Evolutionary conservation across 2,113 vertebrate genomes (phyloP).

Genomic region (Petromus typicus): DNA sequence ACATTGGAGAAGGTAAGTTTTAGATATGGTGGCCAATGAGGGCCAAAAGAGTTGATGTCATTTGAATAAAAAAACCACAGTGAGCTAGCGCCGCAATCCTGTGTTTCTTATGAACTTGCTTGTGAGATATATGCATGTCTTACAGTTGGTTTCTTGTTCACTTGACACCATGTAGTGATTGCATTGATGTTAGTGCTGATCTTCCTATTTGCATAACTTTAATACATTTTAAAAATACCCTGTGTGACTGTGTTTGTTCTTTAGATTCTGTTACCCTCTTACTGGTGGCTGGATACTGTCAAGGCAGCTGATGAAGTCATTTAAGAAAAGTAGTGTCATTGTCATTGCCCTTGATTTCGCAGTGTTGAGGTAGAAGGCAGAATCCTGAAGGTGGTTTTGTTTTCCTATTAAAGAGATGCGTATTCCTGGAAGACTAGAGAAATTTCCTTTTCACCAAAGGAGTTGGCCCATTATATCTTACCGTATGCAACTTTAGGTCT

Average conservation of each 20-base stretch:
- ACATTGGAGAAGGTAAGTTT: background rate
- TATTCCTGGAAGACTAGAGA: background rate
- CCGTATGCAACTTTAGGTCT: background rate
- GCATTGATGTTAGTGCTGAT: background rate
- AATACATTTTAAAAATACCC: background rate
- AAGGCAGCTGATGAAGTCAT: background rate
- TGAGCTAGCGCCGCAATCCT: background rate
- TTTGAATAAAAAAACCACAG: background rate
- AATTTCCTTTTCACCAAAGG: background rate
- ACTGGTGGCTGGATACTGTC: background rate
- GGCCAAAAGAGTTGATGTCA: background rate
- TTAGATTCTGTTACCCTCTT: background rate
- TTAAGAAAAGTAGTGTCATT: constrained; percentile 6
- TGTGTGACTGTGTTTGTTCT: background rate
- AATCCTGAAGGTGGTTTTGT: background rate
- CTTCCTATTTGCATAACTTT: background rate
- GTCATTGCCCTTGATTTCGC: background rate
- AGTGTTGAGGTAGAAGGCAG: background rate
- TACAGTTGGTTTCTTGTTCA: background rate
- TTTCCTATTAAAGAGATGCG: constrained; percentile 13
- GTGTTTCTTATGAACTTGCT: background rate
- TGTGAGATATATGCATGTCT: background rate
- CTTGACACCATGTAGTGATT: background rate
- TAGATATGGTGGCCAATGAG: background rate
- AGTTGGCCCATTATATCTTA: background rate